Conservation (phyloP, 2,888 invertebrate species). For the Pimpla rufipes region DNA sequence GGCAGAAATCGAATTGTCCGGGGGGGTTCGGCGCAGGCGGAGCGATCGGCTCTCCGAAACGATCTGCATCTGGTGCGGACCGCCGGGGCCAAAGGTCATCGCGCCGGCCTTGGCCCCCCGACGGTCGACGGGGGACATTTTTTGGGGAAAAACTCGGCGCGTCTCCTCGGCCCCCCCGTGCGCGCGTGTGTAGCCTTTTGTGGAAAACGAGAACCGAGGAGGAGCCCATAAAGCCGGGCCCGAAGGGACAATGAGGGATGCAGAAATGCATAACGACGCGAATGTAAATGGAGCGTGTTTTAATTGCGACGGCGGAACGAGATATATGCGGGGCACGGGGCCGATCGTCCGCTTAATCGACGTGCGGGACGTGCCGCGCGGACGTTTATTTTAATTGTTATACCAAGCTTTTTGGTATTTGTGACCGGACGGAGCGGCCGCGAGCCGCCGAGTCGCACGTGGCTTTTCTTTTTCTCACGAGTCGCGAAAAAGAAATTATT, state of each 20-base stretch:
- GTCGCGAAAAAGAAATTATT: too few species aligned
- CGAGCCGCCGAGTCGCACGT: too few species aligned
- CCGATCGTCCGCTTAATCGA: constrained; percentile 81
- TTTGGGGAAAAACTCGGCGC: constrained; percentile 79
- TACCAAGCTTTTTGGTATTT: constrained; percentile 71
- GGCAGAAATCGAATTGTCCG: constrained; percentile 79
- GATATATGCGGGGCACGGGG: constrained; percentile 56
- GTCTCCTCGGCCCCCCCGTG: neutral
- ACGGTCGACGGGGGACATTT: constrained; percentile 72
- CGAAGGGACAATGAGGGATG: constrained; percentile 79
- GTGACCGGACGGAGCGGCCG: constrained; percentile 57
- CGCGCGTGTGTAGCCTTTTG: too few species aligned
- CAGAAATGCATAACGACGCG: constrained; percentile 80
- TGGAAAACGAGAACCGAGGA: constrained; percentile 28
- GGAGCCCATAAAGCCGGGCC: neutral
- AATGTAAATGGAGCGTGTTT: constrained; percentile 78
- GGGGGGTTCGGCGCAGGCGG: constrained; percentile 41
- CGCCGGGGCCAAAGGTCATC: constrained; percentile 73
- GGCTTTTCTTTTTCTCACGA: too few species aligned
- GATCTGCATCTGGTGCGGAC: constrained; percentile 77
- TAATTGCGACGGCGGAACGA: constrained; percentile 79
- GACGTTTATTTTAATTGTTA: constrained; percentile 76
- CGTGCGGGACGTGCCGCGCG: constrained; percentile 32
- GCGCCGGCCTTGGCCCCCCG: constrained; percentile 80
- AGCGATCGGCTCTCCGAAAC: constrained; percentile 67